Evolutionary conservation across 2,113 vertebrate genomes (phyloP).

Genomic region (Cynopterus brachyotis): DNA sequence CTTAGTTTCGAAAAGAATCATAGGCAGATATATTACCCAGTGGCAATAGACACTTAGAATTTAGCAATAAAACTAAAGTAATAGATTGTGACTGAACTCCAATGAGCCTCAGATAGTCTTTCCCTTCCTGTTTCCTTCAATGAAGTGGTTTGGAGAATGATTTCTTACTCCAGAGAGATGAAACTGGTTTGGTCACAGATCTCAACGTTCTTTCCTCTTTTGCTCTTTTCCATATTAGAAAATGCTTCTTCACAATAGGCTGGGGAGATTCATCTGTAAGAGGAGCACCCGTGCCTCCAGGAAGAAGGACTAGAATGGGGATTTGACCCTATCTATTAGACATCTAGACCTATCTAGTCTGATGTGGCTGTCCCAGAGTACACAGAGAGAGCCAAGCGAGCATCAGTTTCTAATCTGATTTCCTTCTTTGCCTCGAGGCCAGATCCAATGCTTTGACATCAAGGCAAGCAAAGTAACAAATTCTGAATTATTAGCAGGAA

Average conservation of each 20-base stretch:
- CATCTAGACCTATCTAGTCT: background rate
- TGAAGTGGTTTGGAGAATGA: background rate
- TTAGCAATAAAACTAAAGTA: background rate
- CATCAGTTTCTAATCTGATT: background rate
- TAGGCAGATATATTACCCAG: background rate
- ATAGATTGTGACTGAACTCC: background rate
- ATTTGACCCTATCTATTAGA: background rate
- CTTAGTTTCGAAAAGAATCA: background rate
- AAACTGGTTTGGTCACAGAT: background rate
- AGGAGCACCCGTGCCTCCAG: background rate
- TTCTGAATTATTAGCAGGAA: background rate
- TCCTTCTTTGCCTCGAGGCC: background rate
- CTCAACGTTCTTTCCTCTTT: background rate
- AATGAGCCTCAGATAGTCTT: background rate
- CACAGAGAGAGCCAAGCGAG: background rate
- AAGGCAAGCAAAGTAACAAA: background rate
- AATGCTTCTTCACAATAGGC: background rate
- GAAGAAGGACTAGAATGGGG: background rate
- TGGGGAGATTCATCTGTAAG: background rate
- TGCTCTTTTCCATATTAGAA: background rate
- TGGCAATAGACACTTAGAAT: background rate
- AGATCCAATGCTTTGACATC: background rate
- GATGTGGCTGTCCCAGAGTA: background rate
- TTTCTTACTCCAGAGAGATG: background rate
- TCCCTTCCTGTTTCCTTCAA: background rate